Conservation (phyloP, 2,888 invertebrate genomes). For the Ptychoptera albimana region DNA sequence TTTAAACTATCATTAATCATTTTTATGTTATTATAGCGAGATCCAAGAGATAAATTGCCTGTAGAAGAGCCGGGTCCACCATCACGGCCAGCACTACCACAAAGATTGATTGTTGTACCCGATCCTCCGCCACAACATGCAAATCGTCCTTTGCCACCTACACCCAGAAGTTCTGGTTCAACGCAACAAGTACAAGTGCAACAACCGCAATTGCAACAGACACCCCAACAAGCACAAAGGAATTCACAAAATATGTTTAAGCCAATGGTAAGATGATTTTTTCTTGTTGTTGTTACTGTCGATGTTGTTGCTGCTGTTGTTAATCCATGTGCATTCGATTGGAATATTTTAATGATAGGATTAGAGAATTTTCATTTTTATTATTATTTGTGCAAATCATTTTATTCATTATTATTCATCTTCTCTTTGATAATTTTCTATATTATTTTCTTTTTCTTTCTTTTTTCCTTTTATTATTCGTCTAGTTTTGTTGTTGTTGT, state of each 20-base stretch:
- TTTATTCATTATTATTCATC: too few species aligned
- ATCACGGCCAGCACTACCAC: conserved; percentile 75
- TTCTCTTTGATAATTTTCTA: too few species aligned
- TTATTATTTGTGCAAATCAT: too few species aligned
- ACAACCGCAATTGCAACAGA: conserved; percentile 32
- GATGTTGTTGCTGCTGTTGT: conserved; percentile 7
- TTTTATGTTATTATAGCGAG: conserved; percentile 15
- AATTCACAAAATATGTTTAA: conserved; percentile 76
- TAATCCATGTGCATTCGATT: not conserved
- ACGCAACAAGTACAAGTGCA: conserved; percentile 29
- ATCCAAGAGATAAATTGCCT: conserved; percentile 27
- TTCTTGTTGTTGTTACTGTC: conserved; percentile 8
- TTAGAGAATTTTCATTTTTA: too few species aligned
- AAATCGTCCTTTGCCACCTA: conserved; percentile 65
- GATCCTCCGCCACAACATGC: conserved; percentile 59
- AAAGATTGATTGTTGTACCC: conserved; percentile 80
- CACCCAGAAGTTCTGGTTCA: conserved; percentile 52
- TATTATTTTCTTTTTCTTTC: too few species aligned
- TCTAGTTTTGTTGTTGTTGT: too few species aligned
- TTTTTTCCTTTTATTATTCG: too few species aligned
- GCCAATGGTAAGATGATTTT: conserved; percentile 52
- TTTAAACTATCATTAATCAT: not conserved
- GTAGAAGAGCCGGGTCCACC: conserved; percentile 74
- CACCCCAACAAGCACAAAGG: conserved; percentile 54
- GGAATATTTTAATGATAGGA: too few species aligned